Evolutionary conservation across 1,140 invertebrate species (phyloP).

Genomic region (Apis florea): DNA sequence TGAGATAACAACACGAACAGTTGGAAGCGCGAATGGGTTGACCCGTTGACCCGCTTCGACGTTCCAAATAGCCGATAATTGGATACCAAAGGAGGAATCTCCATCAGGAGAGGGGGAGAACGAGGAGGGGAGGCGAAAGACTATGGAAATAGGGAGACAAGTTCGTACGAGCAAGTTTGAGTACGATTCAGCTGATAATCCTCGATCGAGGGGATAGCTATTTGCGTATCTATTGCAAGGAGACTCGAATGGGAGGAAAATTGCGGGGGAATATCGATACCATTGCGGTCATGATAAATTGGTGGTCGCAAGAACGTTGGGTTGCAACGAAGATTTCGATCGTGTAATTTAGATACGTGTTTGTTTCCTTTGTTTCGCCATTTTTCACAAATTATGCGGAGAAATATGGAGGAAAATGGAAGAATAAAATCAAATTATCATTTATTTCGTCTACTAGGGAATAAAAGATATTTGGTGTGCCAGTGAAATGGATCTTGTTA

Average conservation of each 20-base stretch:
- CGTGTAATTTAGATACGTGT: not conserved
- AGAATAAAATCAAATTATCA: no score
- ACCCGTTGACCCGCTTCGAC: constrained; percentile 24
- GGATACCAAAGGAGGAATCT: constrained; percentile 24
- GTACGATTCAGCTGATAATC: constrained; percentile 32
- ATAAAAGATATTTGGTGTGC: no score
- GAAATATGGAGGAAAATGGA: no score
- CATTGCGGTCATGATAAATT: not conserved
- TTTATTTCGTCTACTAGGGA: no score
- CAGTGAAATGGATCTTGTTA: no score
- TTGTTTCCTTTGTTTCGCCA: not conserved
- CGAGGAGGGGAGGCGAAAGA: not conserved
- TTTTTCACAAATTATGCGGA: no score
- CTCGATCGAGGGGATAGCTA: constrained; percentile 11
- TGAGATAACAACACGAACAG: constrained; percentile 32
- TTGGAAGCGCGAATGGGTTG: constrained; percentile 16
- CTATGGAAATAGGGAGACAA: constrained; percentile 11
- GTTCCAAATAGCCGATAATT: constrained; percentile 41
- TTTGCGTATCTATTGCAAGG: constrained; percentile 24
- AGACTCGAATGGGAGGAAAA: not conserved
- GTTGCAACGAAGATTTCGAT: not conserved
- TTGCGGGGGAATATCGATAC: not conserved
- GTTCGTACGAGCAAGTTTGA: constrained; percentile 27
- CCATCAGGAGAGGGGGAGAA: no score
- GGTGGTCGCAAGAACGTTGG: not conserved